Evolutionary conservation across 2,888 invertebrate genomes (phyloP), one percentile per base, ranked within the genome.

Genomic region (Eulithis prunata): DNA sequence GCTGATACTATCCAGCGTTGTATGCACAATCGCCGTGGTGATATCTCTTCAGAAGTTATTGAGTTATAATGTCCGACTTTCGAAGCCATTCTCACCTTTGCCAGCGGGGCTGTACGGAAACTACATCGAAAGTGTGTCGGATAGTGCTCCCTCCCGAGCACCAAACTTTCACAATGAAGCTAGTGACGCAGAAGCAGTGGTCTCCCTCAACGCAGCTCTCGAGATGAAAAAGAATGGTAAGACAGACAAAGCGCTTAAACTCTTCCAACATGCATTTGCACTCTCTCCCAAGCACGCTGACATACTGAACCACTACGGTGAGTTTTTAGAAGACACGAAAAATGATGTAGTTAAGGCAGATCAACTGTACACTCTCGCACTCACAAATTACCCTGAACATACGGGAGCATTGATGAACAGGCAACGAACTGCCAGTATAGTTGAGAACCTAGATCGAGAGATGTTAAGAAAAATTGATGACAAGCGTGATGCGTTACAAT

Each of bases 241-340:
- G 84, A 90, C 95, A 60, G 96, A 97, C 61, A 98, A 98, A 88
- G 98, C 98, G 0, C 90, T 96, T 46, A 97, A 97, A 83, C 86
- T 98, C 41, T 97, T 97, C 81, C 96, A 98, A 87, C 99, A 99
- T 89, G 99, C 99, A 0, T 95, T 97, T 64, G 97, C 97, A 0
- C 91, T 99, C 49, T 97, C 98, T 12, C 99, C 99, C 0, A 95
- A 96, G 76, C 97, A 99, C 90, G 97, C 98, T 0, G 98, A 99
- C 79, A 96, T 99, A 56, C 92, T 99, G 8, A 97, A 97, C 71
- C 96, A 97, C 79, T 99, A 97, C 83, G 99, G 99, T 11, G 98
- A 98, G 86, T 98, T 98, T 84, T 87, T 99, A 64, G 99, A 99
- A 87, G 95, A 96, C 71, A 96, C 96, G 14, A 95, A 97, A 72